Evolutionary conservation across 2,113 vertebrate genomes (phyloP).

Genomic region (Madoqua kirkii): DNA sequence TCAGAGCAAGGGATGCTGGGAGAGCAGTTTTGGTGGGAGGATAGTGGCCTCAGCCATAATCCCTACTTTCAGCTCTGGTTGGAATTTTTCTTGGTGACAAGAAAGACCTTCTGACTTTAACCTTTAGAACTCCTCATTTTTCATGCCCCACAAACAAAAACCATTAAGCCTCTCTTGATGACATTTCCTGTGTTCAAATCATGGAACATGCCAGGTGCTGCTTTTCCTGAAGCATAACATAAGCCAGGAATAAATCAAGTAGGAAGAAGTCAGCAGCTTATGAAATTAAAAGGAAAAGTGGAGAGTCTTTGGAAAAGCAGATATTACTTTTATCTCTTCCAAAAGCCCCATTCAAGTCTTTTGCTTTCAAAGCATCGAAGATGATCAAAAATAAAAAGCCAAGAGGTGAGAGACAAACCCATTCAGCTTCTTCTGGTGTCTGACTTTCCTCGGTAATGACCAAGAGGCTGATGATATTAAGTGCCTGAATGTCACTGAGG

Average conservation of each 20-base stretch:
- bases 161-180: neutral
- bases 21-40: neutral
- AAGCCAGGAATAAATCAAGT: slow-evolving; percentile 64
- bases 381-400: neutral
- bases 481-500: neutral
- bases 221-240: slow-evolving; percentile 25
- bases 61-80: neutral
- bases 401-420: neutral
- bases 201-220: slow-evolving; percentile 47
- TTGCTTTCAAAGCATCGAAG: neutral
- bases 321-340: neutral
- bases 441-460: neutral
- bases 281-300: slow-evolving; percentile 6
- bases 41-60: neutral
- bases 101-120: neutral
- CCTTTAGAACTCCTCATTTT: neutral
- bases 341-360: neutral
- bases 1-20: neutral
- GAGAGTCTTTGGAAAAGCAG: neutral
- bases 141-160: neutral
- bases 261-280: slow-evolving; percentile 46
- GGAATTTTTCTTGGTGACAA: neutral
- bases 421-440: neutral
- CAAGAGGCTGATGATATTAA: neutral
- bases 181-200: slow-evolving; percentile 60